These are phyloP conservation scores for Raja brachyura DNA, from an alignment of 2,113 vertebrate genomes.

Conservation along the genomic window DNA sequence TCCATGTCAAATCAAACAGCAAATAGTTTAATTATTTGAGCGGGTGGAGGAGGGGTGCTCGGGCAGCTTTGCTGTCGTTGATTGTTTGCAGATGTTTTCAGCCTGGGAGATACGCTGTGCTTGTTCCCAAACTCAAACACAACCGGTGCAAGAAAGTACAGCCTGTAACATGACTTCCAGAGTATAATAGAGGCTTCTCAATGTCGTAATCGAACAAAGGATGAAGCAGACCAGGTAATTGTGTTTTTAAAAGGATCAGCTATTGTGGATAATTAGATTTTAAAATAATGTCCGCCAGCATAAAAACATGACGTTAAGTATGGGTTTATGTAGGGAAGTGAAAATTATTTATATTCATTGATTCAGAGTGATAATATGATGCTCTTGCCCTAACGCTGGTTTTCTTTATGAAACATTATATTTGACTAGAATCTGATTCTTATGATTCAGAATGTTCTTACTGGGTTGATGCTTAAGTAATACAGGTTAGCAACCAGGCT, in stretches of 20 bases:
- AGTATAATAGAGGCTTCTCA: background rate
- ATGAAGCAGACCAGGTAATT: conserved; percentile 14
- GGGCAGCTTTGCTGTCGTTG: background rate
- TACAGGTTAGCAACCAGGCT: background rate
- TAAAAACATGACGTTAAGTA: background rate
- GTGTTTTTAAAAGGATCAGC: background rate
- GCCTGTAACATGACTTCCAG: background rate
- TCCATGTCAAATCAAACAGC: conserved; percentile 18
- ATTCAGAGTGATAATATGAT: background rate
- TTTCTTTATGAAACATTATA: background rate
- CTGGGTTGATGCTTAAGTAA: background rate
- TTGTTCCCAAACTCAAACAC: background rate
- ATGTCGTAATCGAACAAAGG: background rate
- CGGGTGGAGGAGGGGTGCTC: background rate
- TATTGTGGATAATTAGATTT: background rate
- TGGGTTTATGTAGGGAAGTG: background rate
- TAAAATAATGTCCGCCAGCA: background rate
- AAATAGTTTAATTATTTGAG: conserved; percentile 2
- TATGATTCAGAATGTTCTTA: background rate
- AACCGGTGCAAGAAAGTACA: conserved; percentile 8
- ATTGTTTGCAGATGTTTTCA: conserved; percentile 37
- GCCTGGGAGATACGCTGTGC: background rate
- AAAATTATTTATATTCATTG: background rate
- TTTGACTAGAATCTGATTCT: background rate
- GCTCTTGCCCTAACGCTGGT: background rate